Conservation (phyloP, 1,140 invertebrate species). For the Linepithema humile region DNA sequence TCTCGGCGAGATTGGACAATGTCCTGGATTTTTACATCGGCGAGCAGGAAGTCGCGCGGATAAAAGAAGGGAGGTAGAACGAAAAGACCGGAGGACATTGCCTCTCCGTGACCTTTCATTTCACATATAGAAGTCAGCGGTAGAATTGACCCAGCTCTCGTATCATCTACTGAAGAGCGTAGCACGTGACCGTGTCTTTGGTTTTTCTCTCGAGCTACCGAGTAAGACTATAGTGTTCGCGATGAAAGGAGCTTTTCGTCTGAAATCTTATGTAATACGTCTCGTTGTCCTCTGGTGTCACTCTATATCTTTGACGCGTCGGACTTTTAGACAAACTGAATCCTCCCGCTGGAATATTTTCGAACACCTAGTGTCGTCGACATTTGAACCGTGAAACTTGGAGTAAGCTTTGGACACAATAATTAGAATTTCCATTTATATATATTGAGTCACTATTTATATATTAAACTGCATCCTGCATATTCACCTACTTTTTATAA, state of each 20-base stretch:
- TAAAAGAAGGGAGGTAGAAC: neutral
- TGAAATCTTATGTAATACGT: conserved; percentile 1
- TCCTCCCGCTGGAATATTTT: neutral
- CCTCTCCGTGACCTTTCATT: conserved; percentile 26
- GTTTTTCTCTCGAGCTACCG: neutral
- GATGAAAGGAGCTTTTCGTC: conserved; percentile 3
- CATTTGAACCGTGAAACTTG: neutral
- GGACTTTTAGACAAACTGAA: conserved; percentile 2
- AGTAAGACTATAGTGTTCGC: neutral
- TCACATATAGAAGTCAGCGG: conserved; percentile 24
- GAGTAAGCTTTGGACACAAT: no score
- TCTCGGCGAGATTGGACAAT: neutral
- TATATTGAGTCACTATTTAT: neutral
- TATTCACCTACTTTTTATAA: no score
- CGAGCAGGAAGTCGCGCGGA: conserved; percentile 3
- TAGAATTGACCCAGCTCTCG: conserved; percentile 21
- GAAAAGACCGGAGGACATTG: neutral
- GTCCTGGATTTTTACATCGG: neutral
- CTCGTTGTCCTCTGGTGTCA: neutral
- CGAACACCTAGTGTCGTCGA: neutral
- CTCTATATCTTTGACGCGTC: neutral
- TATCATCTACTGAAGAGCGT: conserved; percentile 23
- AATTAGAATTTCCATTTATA: conserved; percentile 3
- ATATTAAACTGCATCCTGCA: neutral
- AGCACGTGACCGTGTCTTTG: conserved; percentile 9